Evolutionary conservation across 2,113 vertebrate genomes (phyloP).

Genomic region (Brachyhypopomus gauderio): DNA sequence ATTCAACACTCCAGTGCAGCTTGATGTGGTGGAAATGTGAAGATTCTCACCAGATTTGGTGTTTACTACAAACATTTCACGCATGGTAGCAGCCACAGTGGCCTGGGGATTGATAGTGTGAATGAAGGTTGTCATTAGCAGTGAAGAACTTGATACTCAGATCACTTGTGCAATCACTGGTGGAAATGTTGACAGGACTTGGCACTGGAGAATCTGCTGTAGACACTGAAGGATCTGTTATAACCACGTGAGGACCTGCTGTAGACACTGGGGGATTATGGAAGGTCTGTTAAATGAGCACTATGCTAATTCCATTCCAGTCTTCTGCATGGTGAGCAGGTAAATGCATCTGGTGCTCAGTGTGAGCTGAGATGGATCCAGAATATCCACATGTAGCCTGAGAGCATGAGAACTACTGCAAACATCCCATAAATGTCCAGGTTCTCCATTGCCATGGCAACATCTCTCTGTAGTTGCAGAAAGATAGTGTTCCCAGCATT

Average conservation of each 20-base stretch:
- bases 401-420: not conserved
- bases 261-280: not conserved
- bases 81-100: not conserved
- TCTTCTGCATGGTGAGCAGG: conserved; percentile 29
- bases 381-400: not conserved
- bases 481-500: not conserved
- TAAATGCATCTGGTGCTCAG: not conserved
- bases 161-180: not conserved
- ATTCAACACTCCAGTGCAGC: not conserved
- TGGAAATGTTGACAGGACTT: not conserved
- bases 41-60: not conserved
- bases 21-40: not conserved
- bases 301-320: conserved; percentile 23
- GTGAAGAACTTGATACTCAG: not conserved
- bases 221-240: not conserved
- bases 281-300: conserved; percentile 12
- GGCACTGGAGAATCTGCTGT: not conserved
- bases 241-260: too few species aligned
- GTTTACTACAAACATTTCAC: not conserved
- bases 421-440: conserved; percentile 34
- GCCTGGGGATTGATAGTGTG: not conserved
- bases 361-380: not conserved
- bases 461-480: conserved; percentile 11
- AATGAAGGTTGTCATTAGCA: not conserved
- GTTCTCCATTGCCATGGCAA: conserved; percentile 45